phyloP scores from a whole-genome alignment of 2,797 vertebrate genomes.

The Threskiornis aethiopicus region DNA sequence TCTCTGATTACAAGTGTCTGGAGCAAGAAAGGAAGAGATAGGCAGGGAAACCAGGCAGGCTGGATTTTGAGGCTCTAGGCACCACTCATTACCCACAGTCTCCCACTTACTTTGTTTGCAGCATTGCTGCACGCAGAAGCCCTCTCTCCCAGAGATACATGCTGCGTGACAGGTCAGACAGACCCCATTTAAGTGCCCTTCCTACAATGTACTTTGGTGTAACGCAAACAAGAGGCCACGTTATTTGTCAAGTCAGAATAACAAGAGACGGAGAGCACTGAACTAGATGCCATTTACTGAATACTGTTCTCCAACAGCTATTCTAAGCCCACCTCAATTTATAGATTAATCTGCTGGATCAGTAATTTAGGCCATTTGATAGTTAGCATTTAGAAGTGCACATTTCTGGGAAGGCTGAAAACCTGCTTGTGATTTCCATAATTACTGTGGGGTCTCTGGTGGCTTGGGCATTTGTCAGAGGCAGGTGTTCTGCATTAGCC shows the following conservation, averaged over 20 bases:
- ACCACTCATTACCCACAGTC: not conserved
- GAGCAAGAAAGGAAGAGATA: not conserved
- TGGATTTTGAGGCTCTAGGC: not conserved
- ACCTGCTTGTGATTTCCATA: slow-evolving; percentile 14
- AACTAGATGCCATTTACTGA: not conserved
- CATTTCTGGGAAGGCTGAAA: not conserved
- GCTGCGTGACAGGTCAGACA: not conserved
- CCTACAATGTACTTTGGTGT: not conserved
- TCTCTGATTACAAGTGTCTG: not conserved
- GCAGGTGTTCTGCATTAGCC: not conserved
- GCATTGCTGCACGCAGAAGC: not conserved
- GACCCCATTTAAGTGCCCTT: not conserved
- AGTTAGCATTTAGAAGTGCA: not conserved
- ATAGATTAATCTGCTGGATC: not conserved
- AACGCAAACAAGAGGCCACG: not conserved
- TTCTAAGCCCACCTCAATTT: not conserved
- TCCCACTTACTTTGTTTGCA: not conserved
- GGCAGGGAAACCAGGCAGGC: not conserved
- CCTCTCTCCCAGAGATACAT: not conserved
- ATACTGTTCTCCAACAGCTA: not conserved
- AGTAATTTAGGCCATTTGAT: not conserved
- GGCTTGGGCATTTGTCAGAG: not conserved
- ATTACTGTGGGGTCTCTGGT: not conserved
- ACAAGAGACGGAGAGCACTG: not conserved
- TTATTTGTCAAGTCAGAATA: not conserved